Conservation (phyloP, 1,140 invertebrate genomes). For the Neodiprion virginianus region DNA sequence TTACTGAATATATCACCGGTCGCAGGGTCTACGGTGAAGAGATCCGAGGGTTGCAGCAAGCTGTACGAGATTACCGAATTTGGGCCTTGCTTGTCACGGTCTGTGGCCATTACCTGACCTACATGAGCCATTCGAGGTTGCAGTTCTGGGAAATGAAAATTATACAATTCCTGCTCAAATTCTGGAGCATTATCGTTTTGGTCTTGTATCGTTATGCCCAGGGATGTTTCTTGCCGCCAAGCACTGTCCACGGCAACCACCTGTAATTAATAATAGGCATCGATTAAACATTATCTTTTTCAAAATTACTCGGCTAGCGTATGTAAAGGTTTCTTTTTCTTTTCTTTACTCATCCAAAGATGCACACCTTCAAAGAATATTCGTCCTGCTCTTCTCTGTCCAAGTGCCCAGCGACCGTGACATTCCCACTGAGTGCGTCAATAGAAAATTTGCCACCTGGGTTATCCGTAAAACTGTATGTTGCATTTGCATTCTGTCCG, state of each 20-base stretch:
- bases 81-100: slow-evolving; percentile 90
- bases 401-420: slow-evolving; percentile 84
- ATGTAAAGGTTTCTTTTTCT: background rate
- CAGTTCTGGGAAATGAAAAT: slow-evolving; percentile 89
- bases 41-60: slow-evolving; percentile 86
- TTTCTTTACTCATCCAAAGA: background rate
- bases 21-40: slow-evolving; percentile 89
- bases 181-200: slow-evolving; percentile 94
- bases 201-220: slow-evolving; percentile 93
- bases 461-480: slow-evolving; percentile 88
- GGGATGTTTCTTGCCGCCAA: slow-evolving; percentile 85
- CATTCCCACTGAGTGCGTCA: slow-evolving; percentile 86
- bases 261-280: background rate
- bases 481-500: slow-evolving; percentile 86
- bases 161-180: slow-evolving; percentile 87
- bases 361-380: slow-evolving; percentile 76
- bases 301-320: background rate
- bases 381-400: slow-evolving; percentile 92
- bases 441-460: slow-evolving; percentile 89
- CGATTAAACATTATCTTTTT: slow-evolving; percentile 1
- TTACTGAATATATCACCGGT: slow-evolving; percentile 91
- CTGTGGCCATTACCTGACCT: slow-evolving; percentile 86
- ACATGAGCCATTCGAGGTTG: slow-evolving; percentile 81
- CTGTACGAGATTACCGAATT: slow-evolving; percentile 94
- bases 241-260: slow-evolving; percentile 87